These are phyloP conservation scores for Cataglyphis livida DNA, from an alignment of 2,888 invertebrate species.

Conservation along the genomic window DNA sequence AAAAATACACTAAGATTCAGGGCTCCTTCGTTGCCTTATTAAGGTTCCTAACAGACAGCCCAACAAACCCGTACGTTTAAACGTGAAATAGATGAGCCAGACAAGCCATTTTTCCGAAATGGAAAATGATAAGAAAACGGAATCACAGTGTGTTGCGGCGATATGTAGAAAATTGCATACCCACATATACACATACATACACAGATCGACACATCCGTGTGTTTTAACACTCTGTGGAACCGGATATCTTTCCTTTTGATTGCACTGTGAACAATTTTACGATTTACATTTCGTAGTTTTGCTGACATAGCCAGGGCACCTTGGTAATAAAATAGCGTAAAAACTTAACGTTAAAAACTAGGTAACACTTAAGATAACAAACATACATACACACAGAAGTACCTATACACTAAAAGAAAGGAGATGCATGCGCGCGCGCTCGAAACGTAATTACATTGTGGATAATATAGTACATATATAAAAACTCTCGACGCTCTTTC, in stretches of 20 bases:
- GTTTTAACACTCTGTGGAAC: conserved; percentile 53
- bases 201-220: conserved; percentile 24
- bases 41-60: conserved; percentile 79
- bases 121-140: conserved; percentile 17
- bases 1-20: conserved; percentile 69
- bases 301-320: conserved; percentile 74
- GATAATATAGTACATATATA: conserved; percentile 66
- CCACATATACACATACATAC: conserved; percentile 31
- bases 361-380: conserved; percentile 63
- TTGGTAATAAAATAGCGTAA: conserved; percentile 72
- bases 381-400: conserved; percentile 57
- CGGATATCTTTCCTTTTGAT: conserved; percentile 56
- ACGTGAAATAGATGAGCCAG: conserved; percentile 47
- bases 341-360: conserved; percentile 68
- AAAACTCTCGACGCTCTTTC: conserved; percentile 67
- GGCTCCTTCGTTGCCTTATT: conserved; percentile 80
- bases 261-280: conserved; percentile 64
- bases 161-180: conserved; percentile 29
- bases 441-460: conserved; percentile 68
- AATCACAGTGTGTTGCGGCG: conserved; percentile 27
- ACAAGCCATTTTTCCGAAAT: conserved; percentile 42
- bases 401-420: conserved; percentile 57
- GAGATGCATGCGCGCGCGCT: conserved; percentile 49
- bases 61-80: conserved; percentile 62
- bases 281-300: conserved; percentile 66